Evolutionary conservation across 1,140 invertebrate genomes (phyloP), one percentile per base, ranked within the genome.

Genomic region (Ceratina japonica): DNA sequence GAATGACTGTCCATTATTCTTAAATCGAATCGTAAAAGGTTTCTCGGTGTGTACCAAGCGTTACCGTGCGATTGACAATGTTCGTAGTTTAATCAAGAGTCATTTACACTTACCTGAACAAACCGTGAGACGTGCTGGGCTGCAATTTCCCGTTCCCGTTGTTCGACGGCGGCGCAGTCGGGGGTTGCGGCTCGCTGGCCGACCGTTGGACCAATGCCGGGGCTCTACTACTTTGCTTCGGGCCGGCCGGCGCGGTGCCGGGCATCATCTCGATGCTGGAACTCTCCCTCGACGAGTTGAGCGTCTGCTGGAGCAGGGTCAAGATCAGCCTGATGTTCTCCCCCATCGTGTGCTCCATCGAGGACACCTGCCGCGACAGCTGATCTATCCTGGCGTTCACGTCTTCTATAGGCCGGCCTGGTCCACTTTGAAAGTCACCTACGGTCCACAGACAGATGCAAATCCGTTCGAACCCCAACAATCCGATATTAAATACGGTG

Each of bases 311-410:
- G 64, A 96, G 90, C 76, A 96, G 87, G 37, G 93, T 93, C 84
- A 96, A 88, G 69, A 96, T 96, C 74, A 94, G 92, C 82, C 94
- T 93, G 75, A 96, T 94, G 81, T 96, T 95, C 2, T 93, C 93
- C 1, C 94, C 94, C 82, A 96, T 93, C 4, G 95, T 94, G 52
- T 93, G 93, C 84, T 96, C 95, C 73, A 96, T 88, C 13, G 94
- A 92, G 12, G 93, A 92, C 27, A 95, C 93, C 80, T 94, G 94
- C 78, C 93, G 93, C 79, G 94, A 94, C 24, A 96, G 89, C 78
- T 95, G 94, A 78, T 96, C 95, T 87, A 96, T 93, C 86, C 95
- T 92, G 49, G 87, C 88, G 84, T 94, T 93, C 78, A 94, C 91
- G 78, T 93, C 92, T 51, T 94, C 93, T 64, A 93, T 88, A 61